Conservation (phyloP, 2,888 invertebrate species). For the Catocala fraxini region DNA sequence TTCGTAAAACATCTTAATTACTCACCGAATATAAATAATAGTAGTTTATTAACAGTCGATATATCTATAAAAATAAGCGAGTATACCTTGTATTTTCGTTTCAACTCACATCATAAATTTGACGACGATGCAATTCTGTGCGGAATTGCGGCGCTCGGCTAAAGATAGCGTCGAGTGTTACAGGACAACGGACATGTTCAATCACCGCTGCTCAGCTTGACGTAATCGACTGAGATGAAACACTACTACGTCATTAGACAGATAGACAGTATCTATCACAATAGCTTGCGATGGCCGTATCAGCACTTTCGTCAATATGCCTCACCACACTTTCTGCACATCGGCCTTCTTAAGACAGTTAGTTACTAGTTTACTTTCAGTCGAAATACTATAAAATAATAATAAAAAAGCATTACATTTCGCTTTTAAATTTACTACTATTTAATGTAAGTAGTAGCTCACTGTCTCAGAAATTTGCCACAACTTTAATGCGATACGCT, state of each 20-base stretch:
- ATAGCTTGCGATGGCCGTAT: neutral
- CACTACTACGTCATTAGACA: slow-evolving; percentile 16
- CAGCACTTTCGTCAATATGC: neutral
- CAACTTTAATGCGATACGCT: slow-evolving; percentile 36
- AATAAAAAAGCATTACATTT: slow-evolving; percentile 49
- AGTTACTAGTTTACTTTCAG: neutral
- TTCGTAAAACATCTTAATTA: too few species aligned
- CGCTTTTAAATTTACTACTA: slow-evolving; percentile 44
- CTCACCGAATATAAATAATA: too few species aligned
- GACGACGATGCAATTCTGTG: slow-evolving; percentile 29
- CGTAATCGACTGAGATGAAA: slow-evolving; percentile 10
- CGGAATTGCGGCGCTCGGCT: slow-evolving; percentile 10
- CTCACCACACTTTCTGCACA: neutral
- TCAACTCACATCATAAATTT: slow-evolving; percentile 10
- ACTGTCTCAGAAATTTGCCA: slow-evolving; percentile 46
- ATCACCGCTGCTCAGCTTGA: slow-evolving; percentile 21
- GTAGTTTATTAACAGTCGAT: neutral
- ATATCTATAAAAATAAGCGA: slow-evolving; percentile 4
- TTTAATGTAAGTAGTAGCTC: slow-evolving; percentile 29
- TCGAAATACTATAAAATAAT: slow-evolving; percentile 64
- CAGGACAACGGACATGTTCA: slow-evolving; percentile 16
- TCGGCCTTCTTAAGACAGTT: neutral
- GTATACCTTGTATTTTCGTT: neutral
- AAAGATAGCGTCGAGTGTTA: slow-evolving; percentile 10
- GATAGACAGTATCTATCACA: slow-evolving; percentile 11